phyloP scores from a whole-genome alignment of 2,797 vertebrate genomes.

The Galagoides demidoff region DNA sequence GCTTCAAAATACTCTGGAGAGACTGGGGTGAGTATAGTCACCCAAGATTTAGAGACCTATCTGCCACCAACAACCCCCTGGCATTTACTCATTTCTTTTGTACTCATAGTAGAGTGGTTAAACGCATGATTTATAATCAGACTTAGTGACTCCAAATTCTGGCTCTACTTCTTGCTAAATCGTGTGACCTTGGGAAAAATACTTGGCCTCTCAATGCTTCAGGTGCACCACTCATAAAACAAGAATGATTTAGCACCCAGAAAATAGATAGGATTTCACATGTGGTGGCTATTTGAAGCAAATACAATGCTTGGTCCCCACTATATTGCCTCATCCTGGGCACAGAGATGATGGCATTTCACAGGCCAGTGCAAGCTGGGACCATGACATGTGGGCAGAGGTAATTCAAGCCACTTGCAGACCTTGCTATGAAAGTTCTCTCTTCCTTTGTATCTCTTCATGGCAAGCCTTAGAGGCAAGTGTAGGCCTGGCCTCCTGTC shows the following conservation, averaged over 20 bases:
- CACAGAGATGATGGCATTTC: not conserved
- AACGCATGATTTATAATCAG: slow-evolving; percentile 19
- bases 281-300: not conserved
- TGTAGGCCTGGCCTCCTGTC: not conserved
- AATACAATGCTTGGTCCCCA: not conserved
- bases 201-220: not conserved
- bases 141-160: not conserved
- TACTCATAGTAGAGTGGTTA: not conserved
- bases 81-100: not conserved
- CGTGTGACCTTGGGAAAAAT: not conserved
- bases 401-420: not conserved
- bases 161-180: not conserved
- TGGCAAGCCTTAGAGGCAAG: not conserved
- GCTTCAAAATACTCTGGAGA: not conserved
- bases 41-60: not conserved
- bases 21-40: not conserved
- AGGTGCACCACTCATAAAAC: not conserved
- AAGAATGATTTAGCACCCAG: not conserved
- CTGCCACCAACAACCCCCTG: not conserved
- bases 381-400: not conserved
- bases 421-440: not conserved
- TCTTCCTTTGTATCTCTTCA: not conserved
- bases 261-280: not conserved
- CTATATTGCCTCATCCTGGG: not conserved
- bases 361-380: not conserved